A percentile compares a stretch with the other conserved stretches of the same genome.
Conservation (phyloP, 2,113 vertebrate species). For the Catharus bicknelli region DNA sequence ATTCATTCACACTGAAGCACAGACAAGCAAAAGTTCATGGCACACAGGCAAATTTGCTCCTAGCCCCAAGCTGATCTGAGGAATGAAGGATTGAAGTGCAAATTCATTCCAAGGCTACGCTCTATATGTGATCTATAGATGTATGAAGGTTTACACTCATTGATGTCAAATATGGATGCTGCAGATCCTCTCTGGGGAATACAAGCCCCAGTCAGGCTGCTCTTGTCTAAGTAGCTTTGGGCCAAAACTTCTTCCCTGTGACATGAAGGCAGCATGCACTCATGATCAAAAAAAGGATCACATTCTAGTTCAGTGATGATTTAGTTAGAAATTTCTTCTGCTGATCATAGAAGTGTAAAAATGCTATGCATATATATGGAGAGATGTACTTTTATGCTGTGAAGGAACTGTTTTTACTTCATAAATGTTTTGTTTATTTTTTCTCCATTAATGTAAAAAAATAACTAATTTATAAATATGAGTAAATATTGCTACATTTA, state of each 20-base stretch:
- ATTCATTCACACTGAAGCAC: neutral
- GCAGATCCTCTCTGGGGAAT: neutral
- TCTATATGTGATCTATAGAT: rapidly evolving
- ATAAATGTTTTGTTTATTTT: neutral
- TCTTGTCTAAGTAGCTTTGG: neutral
- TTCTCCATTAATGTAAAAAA: neutral
- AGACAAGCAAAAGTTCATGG: neutral
- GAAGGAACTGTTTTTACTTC: neutral
- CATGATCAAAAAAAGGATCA: neutral
- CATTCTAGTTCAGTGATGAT: neutral
- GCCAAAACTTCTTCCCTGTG: neutral
- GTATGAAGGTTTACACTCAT: neutral
- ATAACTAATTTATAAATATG: rapidly evolving
- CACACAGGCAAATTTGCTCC: neutral
- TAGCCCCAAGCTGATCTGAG: neutral
- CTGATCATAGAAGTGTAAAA: neutral
- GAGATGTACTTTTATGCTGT: neutral
- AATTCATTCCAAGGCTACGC: neutral
- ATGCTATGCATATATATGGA: neutral
- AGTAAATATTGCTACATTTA: neutral
- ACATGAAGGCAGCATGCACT: neutral
- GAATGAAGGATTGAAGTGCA: neutral
- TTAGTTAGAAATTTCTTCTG: neutral
- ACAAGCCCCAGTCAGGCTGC: neutral
- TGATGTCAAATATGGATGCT: neutral